Percentiles rank a stretch among this genome's conserved stretches.
phyloP scores from a whole-genome alignment of 2,797 vertebrate genomes.

The Pseudomugil tenellus region DNA sequence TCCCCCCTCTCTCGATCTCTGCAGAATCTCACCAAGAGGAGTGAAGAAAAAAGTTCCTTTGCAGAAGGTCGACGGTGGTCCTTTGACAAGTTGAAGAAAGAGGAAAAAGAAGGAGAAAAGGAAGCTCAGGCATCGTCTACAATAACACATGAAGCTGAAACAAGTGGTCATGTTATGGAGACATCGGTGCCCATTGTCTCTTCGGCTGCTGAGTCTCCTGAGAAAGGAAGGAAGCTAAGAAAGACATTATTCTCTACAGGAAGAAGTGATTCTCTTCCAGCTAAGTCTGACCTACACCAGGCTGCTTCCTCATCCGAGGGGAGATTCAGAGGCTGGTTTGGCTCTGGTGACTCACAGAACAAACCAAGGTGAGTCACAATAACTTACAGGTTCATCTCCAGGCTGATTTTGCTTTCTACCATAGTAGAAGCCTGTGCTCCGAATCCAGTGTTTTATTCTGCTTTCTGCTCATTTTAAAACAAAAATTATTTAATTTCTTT shows the following conservation, averaged over 20 bases:
- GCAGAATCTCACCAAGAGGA: constrained; percentile 80
- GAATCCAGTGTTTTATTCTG: constrained; percentile 45
- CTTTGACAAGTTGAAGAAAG: constrained; percentile 81
- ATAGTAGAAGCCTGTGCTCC: constrained; percentile 31
- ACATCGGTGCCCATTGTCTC: constrained; percentile 39
- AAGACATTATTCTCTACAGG: constrained; percentile 88
- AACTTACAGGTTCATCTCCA: constrained; percentile 17
- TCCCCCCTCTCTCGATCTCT: constrained; percentile 82
- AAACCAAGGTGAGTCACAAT: constrained; percentile 91
- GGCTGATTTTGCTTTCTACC: constrained; percentile 14
- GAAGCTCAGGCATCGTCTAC: constrained; percentile 51
- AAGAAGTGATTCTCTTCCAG: constrained; percentile 80
- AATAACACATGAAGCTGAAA: constrained; percentile 68
- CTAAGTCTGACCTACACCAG: constrained; percentile 65
- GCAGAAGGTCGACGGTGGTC: constrained; percentile 79
- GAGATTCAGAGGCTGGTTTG: constrained; percentile 88
- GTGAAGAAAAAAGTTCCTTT: constrained; percentile 78
- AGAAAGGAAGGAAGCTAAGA: constrained; percentile 80
- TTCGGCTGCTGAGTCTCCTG: constrained; percentile 40
- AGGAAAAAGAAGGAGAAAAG: constrained; percentile 80
- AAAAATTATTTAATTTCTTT: constrained; percentile 48
- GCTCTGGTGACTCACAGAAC: constrained; percentile 87
- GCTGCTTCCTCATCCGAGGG: constrained; percentile 77
- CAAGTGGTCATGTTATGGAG: constrained; percentile 59
- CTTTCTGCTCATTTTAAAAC: constrained; percentile 58